Evolutionary conservation across 2,797 vertebrate genomes (phyloP), one percentile per base, ranked within the genome.

Genomic region (Luscinia luscinia): DNA sequence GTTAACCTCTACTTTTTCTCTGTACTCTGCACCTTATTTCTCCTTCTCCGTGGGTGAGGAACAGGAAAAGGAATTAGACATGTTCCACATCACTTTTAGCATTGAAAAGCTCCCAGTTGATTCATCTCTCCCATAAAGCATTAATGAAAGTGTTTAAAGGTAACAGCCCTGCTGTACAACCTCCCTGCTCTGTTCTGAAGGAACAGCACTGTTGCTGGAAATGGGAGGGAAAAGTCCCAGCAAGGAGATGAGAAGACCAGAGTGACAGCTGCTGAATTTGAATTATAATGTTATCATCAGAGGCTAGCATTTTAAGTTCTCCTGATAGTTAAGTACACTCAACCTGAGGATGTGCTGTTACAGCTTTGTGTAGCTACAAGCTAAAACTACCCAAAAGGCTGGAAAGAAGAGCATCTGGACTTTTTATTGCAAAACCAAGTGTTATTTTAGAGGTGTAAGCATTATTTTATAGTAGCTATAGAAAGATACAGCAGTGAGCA

Each of bases 141-240:
- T 67, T 76, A 73, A 63, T 55, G 34, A 19, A 84, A 61, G 18
- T 21, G 15, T 83, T 67, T 64, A 18, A 67, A 81, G 36, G 34
- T 72, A 75, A 28, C 13, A 79, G 18, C 23, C 46, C 41, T 28
- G 10, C 75, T 92, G 7, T 61, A 30, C 68, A 32, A 22, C 43
- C 24, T 70, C 9, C 21, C 27, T 54, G 34, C 45, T 73, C 40
- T 57, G 12, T 75, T 89, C 45, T 69, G 67, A 73, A 90, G 48
- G 23, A 36, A 4, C 24, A 69, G 22, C 10, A 7, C 20, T 66
- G 41, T 15, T 81, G 54, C 43, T 87, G 72, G 92, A 78, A 84
- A 54, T 12, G 15, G 2, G 14, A 76, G 20, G 14, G 4, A 41
- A 52, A 40, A 51, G 58, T 6, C 0, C 0, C 40, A 52, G 12